Base-by-base conservation (phyloP, 2,888 invertebrate genomes). In the Empis stercorea region DNA sequence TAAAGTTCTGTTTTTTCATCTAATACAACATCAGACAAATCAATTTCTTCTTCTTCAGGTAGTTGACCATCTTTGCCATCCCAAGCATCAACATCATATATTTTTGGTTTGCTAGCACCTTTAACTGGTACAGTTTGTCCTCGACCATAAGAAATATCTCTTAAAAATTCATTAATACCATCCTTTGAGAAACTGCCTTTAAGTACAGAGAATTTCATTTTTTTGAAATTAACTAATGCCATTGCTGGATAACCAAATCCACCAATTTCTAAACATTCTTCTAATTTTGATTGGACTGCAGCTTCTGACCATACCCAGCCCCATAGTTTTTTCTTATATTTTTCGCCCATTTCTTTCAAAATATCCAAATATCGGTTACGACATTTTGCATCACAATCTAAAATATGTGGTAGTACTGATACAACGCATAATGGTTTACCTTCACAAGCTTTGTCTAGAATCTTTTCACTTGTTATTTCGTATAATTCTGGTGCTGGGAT, bases 221-320 rank as follows among this genome's bases (percentile, higher is more conserved):
- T 99, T 70, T 95, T 89, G 13, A 85, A 79, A 71, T 95, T 99
- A 48, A 97, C 84, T 15, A 93, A 94, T 7, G 94, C 95, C 84
- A 99, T 84, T 1, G 97, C 96, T 2, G 99, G 99, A 69, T 99
- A 99, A 10, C 99, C 99, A 70, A 99, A 99, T 7, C 81, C 99
- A 52, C 99, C 99, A 55, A 99, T 85, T 63, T 93, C 97, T 32
- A 99, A 68, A 0, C 91, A 80, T 52, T 82, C 81, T 66, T 99
- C 99, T 15, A 99, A 65, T 0, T 81, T 78, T 0, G 74, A 65
- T 66, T 99, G 96, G 2, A 84, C 76, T 10, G 83, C 87, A 38
- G 92, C 96, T 66, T 97, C 96, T 2, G 88, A 71, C 99, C 99
- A 99, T 11, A 89, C 73, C 95, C 96, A 97, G 78, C 94, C 94